Conservation (phyloP, 2,113 vertebrate genomes). For the Hyperopisus bebe region DNA sequence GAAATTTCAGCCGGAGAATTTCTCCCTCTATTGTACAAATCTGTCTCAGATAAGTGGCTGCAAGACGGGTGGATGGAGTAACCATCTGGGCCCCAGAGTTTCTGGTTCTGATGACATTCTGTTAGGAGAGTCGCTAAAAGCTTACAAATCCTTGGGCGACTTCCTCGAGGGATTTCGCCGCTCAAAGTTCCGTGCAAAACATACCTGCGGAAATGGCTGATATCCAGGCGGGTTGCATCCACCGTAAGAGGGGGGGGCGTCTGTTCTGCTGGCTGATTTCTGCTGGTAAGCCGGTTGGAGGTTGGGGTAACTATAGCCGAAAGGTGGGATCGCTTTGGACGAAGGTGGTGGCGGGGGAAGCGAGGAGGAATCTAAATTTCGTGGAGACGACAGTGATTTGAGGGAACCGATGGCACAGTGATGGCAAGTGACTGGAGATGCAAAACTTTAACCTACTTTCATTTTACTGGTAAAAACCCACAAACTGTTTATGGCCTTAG, state of each 20-base stretch:
- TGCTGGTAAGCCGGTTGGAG: slow-evolving; percentile 79
- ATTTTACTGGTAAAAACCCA: background rate
- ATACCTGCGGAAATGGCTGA: slow-evolving; percentile 69
- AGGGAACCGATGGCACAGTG: background rate
- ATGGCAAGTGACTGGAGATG: background rate
- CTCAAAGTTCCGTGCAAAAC: slow-evolving; percentile 8
- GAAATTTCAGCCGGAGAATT: background rate
- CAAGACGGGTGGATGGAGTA: background rate
- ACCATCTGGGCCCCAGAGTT: background rate
- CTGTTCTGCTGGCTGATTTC: slow-evolving; percentile 42
- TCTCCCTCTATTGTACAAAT: background rate
- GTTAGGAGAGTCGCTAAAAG: background rate
- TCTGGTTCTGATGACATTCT: background rate
- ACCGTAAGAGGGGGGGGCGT: slow-evolving; percentile 53
- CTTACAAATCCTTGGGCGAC: background rate
- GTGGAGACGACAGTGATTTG: background rate
- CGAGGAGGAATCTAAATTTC: slow-evolving; percentile 42
- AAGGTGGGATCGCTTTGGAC: slow-evolving; percentile 65
- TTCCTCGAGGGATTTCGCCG: background rate
- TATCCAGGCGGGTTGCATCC: slow-evolving; percentile 62
- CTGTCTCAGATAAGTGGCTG: background rate
- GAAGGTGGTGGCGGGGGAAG: slow-evolving; percentile 55
- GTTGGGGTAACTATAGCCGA: slow-evolving; percentile 76
- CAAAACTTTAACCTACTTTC: background rate
- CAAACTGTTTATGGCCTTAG: background rate